Evolutionary conservation across 2,113 vertebrate genomes (phyloP), one percentile per base, ranked within the genome.

Genomic region (Labrus mixtus): DNA sequence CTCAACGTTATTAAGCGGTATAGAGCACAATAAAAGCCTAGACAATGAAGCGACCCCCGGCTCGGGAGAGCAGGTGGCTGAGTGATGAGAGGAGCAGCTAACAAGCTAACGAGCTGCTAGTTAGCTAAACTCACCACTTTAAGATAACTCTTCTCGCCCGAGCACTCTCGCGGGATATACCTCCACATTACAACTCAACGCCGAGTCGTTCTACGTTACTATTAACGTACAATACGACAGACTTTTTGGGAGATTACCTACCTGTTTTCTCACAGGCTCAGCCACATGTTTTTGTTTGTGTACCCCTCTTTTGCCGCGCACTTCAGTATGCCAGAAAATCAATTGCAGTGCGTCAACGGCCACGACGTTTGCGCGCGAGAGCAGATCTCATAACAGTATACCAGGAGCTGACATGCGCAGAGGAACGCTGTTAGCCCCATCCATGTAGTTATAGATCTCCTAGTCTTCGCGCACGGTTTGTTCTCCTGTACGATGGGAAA

Each of bases 251-350:
- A 76, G 20, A 22, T 46, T 53, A 83, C 90, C 5, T 91, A 93
- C 91, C 93, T 61, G 78, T 84, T 87, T 73, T 78, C 66, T 92
- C 86, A 90, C 62, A 81, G 87, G 71, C 76, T 82, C 79, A 67
- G 81, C 91, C 94, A 94, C 94, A 94, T 95, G 94, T 94, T 95
- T 95, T 93, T 94, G 93, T 95, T 94, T 93, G 91, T 90, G 90
- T 93, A 48, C 84, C 77, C 80, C 84, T 89, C 91, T 93, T 95
- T 95, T 95, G 92, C 93, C 94, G 94, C 94, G 93, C 93, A 94
- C 76, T 89, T 89, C 82, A 53, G 63, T 83, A 77, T 81, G 72
- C 76, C 71, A 36, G 57, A 76, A 36, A 86, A 20, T 59, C 58
- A 55, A 39, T 64, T 12, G 43, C n/a, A 5, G 43, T 53, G 53